Conservation (phyloP, 1,140 invertebrate species). For the Pachyrhynchus sulphureomaculatus region DNA sequence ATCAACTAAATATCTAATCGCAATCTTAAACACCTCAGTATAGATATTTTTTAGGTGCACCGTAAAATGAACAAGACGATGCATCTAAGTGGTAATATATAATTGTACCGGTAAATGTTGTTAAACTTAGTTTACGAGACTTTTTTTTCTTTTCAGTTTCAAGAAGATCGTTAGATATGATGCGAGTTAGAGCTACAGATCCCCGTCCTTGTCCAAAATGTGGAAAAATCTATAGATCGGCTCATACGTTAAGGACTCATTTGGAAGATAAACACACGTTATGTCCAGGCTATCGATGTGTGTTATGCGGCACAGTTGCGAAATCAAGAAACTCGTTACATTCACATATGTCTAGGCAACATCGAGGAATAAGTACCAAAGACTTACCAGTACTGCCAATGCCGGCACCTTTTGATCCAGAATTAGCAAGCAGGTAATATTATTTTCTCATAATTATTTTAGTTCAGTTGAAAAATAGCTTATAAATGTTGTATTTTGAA, state of each 20-base stretch:
- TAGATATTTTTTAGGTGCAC: too few relatives aligned
- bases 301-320: conserved; percentile 87
- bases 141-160: conserved; percentile 59
- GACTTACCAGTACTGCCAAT: conserved; percentile 87
- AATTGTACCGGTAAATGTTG: too few relatives aligned
- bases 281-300: conserved; percentile 87
- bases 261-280: conserved; percentile 90
- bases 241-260: conserved; percentile 86
- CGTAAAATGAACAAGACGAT: too few relatives aligned
- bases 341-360: conserved; percentile 90
- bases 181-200: conserved; percentile 85
- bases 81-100: too few relatives aligned
- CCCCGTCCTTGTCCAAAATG: conserved; percentile 89
- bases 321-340: conserved; percentile 88
- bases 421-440: conserved; percentile 69
- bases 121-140: too few relatives aligned
- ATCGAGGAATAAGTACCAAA: conserved; percentile 88
- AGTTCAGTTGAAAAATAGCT: too few relatives aligned
- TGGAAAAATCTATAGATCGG: conserved; percentile 88
- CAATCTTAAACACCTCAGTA: too few relatives aligned
- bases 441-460: neutral
- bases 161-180: conserved; percentile 76
- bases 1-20: too few relatives aligned
- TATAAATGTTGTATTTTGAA: too few relatives aligned
- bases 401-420: conserved; percentile 87